Evolutionary conservation across 2,888 invertebrate species (phyloP).

Genomic region (Cephus spinipes): DNA sequence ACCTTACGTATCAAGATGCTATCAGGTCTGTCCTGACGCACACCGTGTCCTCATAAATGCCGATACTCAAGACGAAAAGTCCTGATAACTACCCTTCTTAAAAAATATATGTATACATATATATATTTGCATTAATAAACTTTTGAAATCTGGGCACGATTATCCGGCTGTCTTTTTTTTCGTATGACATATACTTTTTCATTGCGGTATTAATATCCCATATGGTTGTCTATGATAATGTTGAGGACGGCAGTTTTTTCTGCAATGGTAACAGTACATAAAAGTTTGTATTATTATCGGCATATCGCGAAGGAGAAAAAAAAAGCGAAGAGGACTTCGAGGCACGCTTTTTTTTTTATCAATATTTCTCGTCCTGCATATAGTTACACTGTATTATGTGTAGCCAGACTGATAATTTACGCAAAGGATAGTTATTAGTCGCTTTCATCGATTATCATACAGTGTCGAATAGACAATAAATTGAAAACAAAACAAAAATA

Average conservation of each 20-base stretch:
- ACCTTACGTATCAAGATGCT: too few relatives aligned
- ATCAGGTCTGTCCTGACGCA: too few relatives aligned
- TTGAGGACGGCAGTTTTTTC: constrained; percentile 59
- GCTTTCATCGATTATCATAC: too few relatives aligned
- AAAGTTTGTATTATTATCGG: not conserved
- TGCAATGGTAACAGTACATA: constrained; percentile 42
- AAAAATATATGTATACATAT: not conserved
- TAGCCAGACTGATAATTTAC: not conserved
- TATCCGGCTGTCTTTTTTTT: not conserved
- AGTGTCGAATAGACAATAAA: too few relatives aligned
- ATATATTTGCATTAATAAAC: not conserved
- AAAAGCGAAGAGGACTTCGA: not conserved
- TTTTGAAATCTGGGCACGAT: constrained; percentile 28
- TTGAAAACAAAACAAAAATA: not conserved
- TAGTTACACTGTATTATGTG: not conserved
- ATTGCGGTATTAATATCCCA: constrained; percentile 48
- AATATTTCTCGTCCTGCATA: not conserved
- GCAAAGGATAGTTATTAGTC: not conserved
- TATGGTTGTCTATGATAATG: constrained; percentile 58
- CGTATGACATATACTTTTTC: not conserved
- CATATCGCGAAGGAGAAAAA: not conserved
- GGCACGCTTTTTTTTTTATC: not conserved
- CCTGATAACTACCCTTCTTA: too few relatives aligned
- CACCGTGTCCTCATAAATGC: too few relatives aligned
- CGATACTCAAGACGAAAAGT: too few relatives aligned